Conservation (phyloP, 2,888 invertebrate species). For the Agrotis clavis region DNA sequence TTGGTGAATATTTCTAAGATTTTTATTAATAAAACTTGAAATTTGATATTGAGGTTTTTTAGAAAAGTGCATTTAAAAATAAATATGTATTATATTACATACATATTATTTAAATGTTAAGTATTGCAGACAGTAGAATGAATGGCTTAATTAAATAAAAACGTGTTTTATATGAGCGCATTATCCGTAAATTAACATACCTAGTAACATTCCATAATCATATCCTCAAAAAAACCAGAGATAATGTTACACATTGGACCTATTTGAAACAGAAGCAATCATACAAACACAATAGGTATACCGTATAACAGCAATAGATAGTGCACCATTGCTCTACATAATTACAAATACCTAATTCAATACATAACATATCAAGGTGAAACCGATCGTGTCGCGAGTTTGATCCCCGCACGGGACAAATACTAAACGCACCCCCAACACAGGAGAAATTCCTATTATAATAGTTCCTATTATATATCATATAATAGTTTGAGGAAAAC, state of each 20-base stretch:
- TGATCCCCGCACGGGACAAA: no score
- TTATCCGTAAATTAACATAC: not conserved
- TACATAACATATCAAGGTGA: not conserved
- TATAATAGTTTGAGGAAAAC: no score
- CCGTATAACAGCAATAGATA: not conserved
- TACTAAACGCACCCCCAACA: no score
- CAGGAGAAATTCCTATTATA: no score
- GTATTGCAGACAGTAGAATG: not conserved
- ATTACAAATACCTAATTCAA: constrained; percentile 36
- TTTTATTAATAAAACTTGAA: not conserved
- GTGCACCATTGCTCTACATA: constrained; percentile 26
- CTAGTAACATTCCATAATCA: not conserved
- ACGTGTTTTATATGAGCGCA: no score
- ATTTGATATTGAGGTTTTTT: not conserved
- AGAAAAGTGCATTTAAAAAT: not conserved
- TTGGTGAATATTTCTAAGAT: constrained; percentile 44
- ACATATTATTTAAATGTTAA: not conserved
- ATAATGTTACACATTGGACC: not conserved
- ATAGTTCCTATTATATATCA: no score
- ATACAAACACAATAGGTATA: not conserved
- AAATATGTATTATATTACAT: not conserved
- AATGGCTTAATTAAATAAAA: not conserved
- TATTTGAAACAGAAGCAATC: not conserved
- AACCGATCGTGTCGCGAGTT: no score
- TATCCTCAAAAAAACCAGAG: not conserved